These are phyloP conservation scores for Whitmania pigra DNA, from an alignment of 1,140 invertebrate species.

Conservation along the genomic window DNA sequence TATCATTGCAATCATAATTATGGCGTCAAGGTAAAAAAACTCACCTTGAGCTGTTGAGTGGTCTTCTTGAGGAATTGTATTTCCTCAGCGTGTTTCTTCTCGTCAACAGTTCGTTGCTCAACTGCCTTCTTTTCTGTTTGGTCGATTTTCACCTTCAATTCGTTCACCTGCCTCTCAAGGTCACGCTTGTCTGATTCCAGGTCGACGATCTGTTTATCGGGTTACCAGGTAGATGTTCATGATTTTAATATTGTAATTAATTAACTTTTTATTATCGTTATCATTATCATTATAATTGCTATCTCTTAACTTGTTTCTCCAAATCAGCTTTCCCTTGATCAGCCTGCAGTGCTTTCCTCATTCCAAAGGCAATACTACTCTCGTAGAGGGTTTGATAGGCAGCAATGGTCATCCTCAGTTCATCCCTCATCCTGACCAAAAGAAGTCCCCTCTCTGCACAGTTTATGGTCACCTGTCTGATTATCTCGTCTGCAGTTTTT, in stretches of 20 bases:
- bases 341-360: conserved; percentile 84
- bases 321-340: conserved; percentile 59
- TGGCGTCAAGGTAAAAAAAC: not conserved
- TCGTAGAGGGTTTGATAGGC: conserved; percentile 89
- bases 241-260: conserved; percentile 1
- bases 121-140: conserved; percentile 69
- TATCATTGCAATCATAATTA: not conserved
- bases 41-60: conserved; percentile 78
- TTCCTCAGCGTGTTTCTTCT: conserved; percentile 80
- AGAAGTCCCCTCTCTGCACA: conserved; percentile 90
- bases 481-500: conserved; percentile 62
- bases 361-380: conserved; percentile 91
- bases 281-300: not conserved
- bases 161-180: conserved; percentile 63
- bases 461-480: conserved; percentile 88
- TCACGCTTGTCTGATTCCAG: conserved; percentile 58
- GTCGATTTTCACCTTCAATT: conserved; percentile 69
- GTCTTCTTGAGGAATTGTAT: conserved; percentile 79
- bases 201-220: conserved; percentile 42
- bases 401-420: conserved; percentile 86
- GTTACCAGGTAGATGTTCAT: not conserved
- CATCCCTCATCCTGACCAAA: conserved; percentile 77
- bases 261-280: not conserved
- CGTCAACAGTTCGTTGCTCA: conserved; percentile 68
- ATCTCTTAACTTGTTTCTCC: conserved; percentile 43